Conservation (phyloP, 2,797 vertebrate genomes). For the Steatocranus sp. region DNA sequence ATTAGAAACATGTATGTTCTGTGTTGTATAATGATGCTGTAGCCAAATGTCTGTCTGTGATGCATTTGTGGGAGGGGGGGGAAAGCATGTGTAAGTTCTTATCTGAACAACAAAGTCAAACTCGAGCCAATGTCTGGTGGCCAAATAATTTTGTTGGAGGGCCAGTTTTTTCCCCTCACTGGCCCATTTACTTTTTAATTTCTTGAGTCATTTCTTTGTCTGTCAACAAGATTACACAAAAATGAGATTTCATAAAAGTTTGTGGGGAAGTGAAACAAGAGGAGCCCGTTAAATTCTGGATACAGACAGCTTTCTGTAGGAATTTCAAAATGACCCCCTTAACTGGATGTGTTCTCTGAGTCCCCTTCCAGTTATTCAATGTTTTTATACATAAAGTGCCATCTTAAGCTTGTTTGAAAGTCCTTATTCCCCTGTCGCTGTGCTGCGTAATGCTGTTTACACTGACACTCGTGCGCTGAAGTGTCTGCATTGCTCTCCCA, state of each 20-base stretch:
- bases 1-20: background rate
- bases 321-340: background rate
- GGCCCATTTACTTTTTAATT: background rate
- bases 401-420: background rate
- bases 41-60: background rate
- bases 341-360: background rate
- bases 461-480: background rate
- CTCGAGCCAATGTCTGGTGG: background rate
- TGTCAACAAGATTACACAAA: background rate
- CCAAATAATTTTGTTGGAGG: background rate
- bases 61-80: background rate
- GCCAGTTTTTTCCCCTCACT: background rate
- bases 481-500: background rate
- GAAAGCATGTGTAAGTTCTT: background rate
- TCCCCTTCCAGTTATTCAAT: background rate
- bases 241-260: background rate
- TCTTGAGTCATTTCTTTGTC: background rate
- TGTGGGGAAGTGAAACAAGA: background rate
- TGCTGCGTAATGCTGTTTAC: background rate
- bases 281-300: background rate
- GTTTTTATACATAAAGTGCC: background rate
- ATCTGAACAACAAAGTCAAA: background rate
- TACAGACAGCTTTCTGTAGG: background rate
- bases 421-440: background rate
- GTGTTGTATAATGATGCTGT: background rate